Evolutionary conservation across 2,797 vertebrate genomes (phyloP).

Genomic region (Rhadinocentrus ornatus): DNA sequence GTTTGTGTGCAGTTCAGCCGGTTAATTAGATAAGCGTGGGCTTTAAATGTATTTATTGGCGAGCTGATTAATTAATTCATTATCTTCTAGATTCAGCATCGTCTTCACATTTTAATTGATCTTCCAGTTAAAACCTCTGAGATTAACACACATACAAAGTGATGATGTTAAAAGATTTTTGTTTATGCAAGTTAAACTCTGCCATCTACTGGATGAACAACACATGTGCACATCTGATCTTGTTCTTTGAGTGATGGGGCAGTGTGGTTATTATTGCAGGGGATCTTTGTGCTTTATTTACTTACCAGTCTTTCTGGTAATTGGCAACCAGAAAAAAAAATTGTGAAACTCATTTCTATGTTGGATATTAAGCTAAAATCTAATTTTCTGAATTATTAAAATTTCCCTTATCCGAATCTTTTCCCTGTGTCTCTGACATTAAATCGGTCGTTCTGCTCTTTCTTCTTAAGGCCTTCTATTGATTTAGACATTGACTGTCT

Average conservation of each 20-base stretch:
- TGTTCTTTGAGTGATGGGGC: background rate
- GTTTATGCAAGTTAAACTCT: conserved; percentile 37
- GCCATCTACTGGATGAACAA: conserved; percentile 68
- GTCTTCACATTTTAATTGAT: conserved; percentile 6
- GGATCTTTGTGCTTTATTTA: background rate
- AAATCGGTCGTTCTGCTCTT: conserved; percentile 38
- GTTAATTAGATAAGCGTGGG: conserved; percentile 2
- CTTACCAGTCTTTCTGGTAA: background rate
- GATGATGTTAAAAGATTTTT: conserved; percentile 1
- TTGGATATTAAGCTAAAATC: background rate
- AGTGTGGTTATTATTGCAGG: background rate
- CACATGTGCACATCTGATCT: conserved; percentile 20
- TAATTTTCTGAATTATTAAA: background rate
- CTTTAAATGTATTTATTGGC: conserved; percentile 12
- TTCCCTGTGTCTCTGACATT: conserved; percentile 19
- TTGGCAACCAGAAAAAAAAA: background rate
- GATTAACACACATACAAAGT: background rate
- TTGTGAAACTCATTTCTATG: background rate
- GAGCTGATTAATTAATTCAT: background rate
- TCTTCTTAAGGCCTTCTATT: conserved; percentile 40
- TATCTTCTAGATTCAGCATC: background rate
- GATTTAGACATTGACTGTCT: conserved; percentile 35
- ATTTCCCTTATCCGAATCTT: background rate
- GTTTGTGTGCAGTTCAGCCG: conserved; percentile 11
- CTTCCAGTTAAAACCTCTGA: background rate